Evolutionary conservation across 2,888 invertebrate genomes (phyloP), one percentile per base, ranked within the genome.

Genomic region (Nephrotoma appendiculata): DNA sequence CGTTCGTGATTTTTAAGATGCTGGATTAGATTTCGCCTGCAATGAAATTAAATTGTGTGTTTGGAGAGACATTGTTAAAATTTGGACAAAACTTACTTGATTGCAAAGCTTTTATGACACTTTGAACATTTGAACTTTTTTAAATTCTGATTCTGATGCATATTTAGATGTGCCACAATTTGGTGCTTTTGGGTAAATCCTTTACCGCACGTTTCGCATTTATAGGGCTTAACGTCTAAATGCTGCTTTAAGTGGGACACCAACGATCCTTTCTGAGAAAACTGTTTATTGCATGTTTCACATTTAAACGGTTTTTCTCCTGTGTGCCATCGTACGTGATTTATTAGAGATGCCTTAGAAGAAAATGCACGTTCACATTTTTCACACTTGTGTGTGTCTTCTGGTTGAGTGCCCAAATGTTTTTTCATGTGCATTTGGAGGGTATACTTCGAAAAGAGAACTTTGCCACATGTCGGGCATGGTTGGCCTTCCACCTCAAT

Each of bases 121-220:
- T 89, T 89, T 5, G 89, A 89, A 86, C 90, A 90, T 87, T 90
- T 90, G 88, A 89, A 90, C 84, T 83, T 87, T 57, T 88, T 88
- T 6, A 86, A 12, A 48, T 87, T 86, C n/a, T 87, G 87, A 86
- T 87, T 87, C 45, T 87, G 83, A 85, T 88, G 88, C 57, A 86
- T 87, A 45, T 87, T 86, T 41, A 88, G 86, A 83, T 88, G 88
- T 4, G 88, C 86, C 6, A 86, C 31, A 7, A 87, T 57, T 87
- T 88, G 87, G 43, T 93, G 95, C 89, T 91, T 94, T 87, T 90
- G 87, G n/a, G 85, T 86, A 45, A 88, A 88, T 31, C 87, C 87
- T 85, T 87, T 87, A 12, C 86, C 86, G 52, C 88, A 88, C 31
- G 85, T 86, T n/a, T 87, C 71, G 85, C 88, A 88, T 83, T 48